Base-by-base conservation (phyloP, 2,888 invertebrate species). In the Clanis bilineata region DNA sequence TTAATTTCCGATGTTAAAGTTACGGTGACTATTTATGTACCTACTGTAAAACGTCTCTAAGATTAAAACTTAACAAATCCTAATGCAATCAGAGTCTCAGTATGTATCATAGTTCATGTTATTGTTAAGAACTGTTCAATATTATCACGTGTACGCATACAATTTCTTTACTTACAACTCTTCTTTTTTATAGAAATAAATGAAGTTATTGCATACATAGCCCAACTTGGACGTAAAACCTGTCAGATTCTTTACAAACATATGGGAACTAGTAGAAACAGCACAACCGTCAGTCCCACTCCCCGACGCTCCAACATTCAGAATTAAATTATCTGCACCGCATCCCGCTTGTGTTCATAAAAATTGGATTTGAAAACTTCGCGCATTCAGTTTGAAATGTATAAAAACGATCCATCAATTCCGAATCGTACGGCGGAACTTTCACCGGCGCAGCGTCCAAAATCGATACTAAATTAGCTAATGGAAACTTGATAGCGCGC, bases 401-500 rank as follows among this genome's bases (percentile, higher is more conserved):
- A 88, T 85, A 88, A 87, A 87, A 87, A 84, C 86, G 83, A 90
- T 89, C 88, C 86, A 90, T 90, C 89, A 89, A 85, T 82, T 82
- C 68, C 69, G 77, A 78, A 86, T 83, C 79, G 80, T 69, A 76
- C 74, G 72, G 73, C 74, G 72, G 72, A 85, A 82, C 78, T 85
- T 84, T 79, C 81, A 76, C 84, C 80, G 82, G 78, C 71, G 72
- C 80, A 82, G 78, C 71, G 72, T 73, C 72, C 71, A 77, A 82
- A 51, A 58, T 58, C 90, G 86, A 90, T 90, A 86, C 76, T 83
- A 85, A 90, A 91, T 91, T 91, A 91, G 90, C 89, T 90, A 91
- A 91, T 90, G 90, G 90, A 90, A 91, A 90, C 87, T 90, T 90
- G 91, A 91, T 90, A 88, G 89, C 85, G 79, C 70, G 74, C 88